These are phyloP conservation scores for Orgyia antiqua DNA, from an alignment of 2,888 invertebrate genomes.

Conservation along the genomic window DNA sequence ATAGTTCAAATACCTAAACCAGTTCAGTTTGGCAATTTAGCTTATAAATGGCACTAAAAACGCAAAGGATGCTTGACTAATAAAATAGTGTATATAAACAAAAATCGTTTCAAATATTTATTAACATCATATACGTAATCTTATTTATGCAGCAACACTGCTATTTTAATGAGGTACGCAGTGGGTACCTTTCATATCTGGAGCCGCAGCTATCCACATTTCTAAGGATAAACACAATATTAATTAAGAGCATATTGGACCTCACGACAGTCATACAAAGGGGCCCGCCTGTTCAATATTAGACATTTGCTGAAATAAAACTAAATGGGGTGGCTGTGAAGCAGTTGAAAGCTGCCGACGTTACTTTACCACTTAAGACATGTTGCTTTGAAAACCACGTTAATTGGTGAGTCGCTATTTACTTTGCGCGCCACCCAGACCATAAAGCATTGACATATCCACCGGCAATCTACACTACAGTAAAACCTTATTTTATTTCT, in stretches of 20 bases:
- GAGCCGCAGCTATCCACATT: too few species aligned
- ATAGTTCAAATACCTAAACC: too few species aligned
- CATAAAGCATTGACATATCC: constrained; percentile 22
- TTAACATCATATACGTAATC: too few species aligned
- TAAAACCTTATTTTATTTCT: constrained; percentile 10
- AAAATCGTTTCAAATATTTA: too few species aligned
- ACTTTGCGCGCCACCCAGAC: constrained; percentile 35
- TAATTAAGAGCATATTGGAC: constrained; percentile 24
- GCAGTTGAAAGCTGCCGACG: constrained; percentile 56
- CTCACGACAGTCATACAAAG: constrained; percentile 19
- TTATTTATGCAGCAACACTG: too few species aligned
- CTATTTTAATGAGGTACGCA: too few species aligned
- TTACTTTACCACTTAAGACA: constrained; percentile 42
- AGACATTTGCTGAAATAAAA: constrained; percentile 53
- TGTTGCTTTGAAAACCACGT: constrained; percentile 53
- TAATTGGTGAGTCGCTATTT: constrained; percentile 60
- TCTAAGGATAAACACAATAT: too few species aligned
- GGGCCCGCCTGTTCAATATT: constrained; percentile 32
- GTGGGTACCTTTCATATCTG: too few species aligned
- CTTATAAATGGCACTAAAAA: too few species aligned
- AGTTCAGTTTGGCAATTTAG: too few species aligned
- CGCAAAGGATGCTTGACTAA: too few species aligned
- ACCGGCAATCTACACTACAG: constrained; percentile 12
- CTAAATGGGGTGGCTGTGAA: constrained; percentile 30
- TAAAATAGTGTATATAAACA: too few species aligned